phyloP scores from a whole-genome alignment of 2,888 invertebrate genomes.

The Hydroisotoma schaefferi region DNA sequence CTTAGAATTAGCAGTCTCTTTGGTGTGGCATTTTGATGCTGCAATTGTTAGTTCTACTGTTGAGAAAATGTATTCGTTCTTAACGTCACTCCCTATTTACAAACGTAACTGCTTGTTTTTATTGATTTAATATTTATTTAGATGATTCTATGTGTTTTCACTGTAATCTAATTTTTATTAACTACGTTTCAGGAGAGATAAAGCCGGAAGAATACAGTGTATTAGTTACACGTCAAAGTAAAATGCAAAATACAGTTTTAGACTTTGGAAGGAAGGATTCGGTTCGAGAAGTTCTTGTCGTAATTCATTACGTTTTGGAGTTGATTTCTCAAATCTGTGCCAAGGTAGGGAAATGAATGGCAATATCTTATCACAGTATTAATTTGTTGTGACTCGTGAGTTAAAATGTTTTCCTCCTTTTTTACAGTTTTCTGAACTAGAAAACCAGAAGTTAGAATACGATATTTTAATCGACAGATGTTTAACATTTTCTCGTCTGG shows the following conservation, averaged over 20 bases:
- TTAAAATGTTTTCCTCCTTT: conserved; percentile 5
- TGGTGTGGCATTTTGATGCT: conserved; percentile 66
- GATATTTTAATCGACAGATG: conserved; percentile 41
- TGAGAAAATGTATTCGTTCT: conserved; percentile 63
- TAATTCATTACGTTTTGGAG: conserved; percentile 43
- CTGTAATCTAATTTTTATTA: conserved; percentile 6
- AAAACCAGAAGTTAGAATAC: conserved; percentile 25
- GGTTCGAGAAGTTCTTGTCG: conserved; percentile 41
- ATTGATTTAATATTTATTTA: background rate
- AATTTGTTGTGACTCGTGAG: no score
- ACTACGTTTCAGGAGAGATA: conserved; percentile 22
- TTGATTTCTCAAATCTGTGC: conserved; percentile 30
- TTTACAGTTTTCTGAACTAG: conserved; percentile 34
- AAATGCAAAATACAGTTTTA: conserved; percentile 37
- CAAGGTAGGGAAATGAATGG: background rate
- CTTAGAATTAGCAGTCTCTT: conserved; percentile 57
- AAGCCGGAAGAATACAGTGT: conserved; percentile 27
- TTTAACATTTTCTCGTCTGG: conserved; percentile 34
- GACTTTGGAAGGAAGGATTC: conserved; percentile 44
- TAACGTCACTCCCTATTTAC: conserved; percentile 65
- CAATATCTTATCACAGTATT: no score
- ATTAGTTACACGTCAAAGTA: conserved; percentile 28
- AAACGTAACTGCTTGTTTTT: conserved; percentile 48
- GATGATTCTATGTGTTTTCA: background rate
- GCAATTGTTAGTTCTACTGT: conserved; percentile 63